These are phyloP conservation scores for Semaprochilodus insignis DNA, from an alignment of 2,797 vertebrate genomes.

Conservation along the genomic window DNA sequence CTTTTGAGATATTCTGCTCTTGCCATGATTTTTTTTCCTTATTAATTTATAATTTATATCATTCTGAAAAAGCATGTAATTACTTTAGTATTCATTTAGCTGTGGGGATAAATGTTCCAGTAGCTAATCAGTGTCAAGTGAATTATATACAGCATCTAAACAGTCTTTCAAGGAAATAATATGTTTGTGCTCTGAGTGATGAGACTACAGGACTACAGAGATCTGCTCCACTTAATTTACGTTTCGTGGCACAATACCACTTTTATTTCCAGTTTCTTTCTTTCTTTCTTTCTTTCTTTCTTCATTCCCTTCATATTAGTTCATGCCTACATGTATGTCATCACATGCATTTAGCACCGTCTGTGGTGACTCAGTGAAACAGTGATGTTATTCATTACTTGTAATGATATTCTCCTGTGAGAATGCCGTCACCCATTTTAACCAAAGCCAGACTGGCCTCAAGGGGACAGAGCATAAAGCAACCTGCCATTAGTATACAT, in stretches of 20 bases:
- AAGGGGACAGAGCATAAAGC: constrained; percentile 20
- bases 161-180: not conserved
- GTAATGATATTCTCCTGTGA: constrained; percentile 23
- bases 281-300: not conserved
- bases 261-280: too few species aligned
- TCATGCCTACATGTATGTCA: too few species aligned
- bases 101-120: constrained; percentile 25
- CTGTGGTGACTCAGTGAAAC: not conserved
- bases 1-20: not conserved
- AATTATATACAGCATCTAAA: constrained; percentile 31
- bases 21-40: constrained; percentile 47
- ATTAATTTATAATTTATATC: constrained; percentile 31
- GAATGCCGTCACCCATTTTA: constrained; percentile 27
- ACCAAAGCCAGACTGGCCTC: constrained; percentile 22
- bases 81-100: constrained; percentile 44
- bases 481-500: constrained; percentile 30
- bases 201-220: not conserved
- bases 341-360: too few species aligned
- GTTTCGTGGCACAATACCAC: not conserved
- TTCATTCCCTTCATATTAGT: not conserved
- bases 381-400: constrained; percentile 36
- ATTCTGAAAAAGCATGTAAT: constrained; percentile 20
- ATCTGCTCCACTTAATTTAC: not conserved
- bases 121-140: constrained; percentile 22
- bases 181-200: constrained; percentile 3